Conservation (phyloP, 2,888 invertebrate genomes). For the Habroteleia sp. region DNA sequence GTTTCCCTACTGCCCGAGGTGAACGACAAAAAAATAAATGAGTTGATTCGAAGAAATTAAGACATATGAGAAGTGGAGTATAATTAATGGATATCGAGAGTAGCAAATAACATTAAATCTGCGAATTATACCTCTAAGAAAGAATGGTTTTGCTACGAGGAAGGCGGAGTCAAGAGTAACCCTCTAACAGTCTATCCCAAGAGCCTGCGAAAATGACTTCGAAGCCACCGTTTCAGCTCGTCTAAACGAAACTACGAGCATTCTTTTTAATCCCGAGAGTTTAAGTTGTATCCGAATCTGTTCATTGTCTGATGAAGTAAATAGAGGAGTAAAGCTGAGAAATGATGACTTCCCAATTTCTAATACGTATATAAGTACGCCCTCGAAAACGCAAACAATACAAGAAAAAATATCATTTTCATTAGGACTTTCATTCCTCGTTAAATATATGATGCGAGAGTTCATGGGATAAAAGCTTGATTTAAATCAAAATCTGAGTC, state of each 20-base stretch:
- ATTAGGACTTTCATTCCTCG: conserved; percentile 20
- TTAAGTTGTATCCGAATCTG: conserved; percentile 66
- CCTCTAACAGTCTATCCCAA: conserved; percentile 65
- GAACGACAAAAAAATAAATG: conserved; percentile 59
- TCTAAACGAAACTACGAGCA: conserved; percentile 66
- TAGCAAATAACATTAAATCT: conserved; percentile 69
- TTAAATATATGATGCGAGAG: conserved; percentile 26
- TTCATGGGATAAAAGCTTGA: conserved; percentile 6
- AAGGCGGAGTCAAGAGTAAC: conserved; percentile 61
- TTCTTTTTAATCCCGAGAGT: conserved; percentile 69
- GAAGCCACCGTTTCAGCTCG: conserved; percentile 65
- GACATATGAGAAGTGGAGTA: conserved; percentile 63
- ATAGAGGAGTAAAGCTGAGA: conserved; percentile 51
- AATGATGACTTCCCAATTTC: conserved; percentile 64
- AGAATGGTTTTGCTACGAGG: conserved; percentile 63
- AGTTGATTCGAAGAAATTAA: conserved; percentile 58
- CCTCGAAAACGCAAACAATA: conserved; percentile 36
- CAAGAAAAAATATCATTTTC: conserved; percentile 44
- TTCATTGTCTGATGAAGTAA: conserved; percentile 64
- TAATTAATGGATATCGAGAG: conserved; percentile 69
- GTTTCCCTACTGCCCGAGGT: conserved; percentile 40
- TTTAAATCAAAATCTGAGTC: not conserved
- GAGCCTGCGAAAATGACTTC: conserved; percentile 65
- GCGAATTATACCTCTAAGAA: conserved; percentile 66
- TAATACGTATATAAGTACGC: conserved; percentile 45